A percentile compares a stretch with the other conserved stretches of the same genome.
Conservation (phyloP, 2,113 vertebrate genomes). For the Hipposideros armiger region DNA sequence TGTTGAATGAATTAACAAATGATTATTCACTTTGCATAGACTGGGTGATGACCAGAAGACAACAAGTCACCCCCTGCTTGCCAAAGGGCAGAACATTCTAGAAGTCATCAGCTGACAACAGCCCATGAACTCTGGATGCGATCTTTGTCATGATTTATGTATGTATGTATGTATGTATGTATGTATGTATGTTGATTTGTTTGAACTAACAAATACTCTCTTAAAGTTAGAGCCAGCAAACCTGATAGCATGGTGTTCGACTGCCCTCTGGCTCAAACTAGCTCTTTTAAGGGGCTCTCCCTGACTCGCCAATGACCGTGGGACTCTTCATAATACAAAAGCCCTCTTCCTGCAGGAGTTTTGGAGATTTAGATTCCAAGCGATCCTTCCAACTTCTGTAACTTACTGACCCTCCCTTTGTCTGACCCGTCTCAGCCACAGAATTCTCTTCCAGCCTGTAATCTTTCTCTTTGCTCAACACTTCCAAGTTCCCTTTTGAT, state of each 20-base stretch:
- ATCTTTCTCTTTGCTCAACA: background rate
- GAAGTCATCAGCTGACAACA: background rate
- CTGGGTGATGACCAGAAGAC: background rate
- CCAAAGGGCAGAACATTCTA: background rate
- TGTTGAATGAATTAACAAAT: conserved; percentile 1
- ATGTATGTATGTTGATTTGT: background rate
- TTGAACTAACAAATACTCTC: background rate
- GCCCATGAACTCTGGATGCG: background rate
- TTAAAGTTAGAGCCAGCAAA: background rate
- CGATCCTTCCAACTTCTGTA: accelerated
- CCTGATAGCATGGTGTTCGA: background rate
- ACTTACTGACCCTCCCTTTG: accelerated
- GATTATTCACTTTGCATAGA: background rate
- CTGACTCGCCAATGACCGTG: background rate
- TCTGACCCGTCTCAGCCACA: accelerated
- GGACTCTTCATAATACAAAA: accelerated
- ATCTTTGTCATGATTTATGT: background rate
- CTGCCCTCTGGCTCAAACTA: accelerated
- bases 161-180: background rate
- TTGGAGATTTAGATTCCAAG: no score
- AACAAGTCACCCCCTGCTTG: background rate
- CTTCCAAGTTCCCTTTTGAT: background rate
- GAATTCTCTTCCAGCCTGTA: accelerated
- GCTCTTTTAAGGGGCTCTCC: no score
- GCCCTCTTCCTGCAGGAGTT: background rate